phyloP scores from a whole-genome alignment of 92 coral and sea anemone species.

The Plumapathes pennacea region DNA sequence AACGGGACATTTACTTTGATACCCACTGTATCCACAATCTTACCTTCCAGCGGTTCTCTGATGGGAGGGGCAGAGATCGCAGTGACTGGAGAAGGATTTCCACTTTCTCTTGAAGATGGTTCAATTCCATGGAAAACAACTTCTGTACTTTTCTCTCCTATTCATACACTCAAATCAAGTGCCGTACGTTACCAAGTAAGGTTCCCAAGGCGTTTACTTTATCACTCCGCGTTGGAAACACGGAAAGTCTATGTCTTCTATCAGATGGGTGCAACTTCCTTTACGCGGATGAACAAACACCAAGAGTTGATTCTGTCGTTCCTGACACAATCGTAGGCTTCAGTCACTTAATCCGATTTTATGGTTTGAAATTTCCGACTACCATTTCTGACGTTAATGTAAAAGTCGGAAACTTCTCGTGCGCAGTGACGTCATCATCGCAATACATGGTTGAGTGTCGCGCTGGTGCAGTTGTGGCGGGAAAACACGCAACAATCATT shows the following conservation, averaged over 20 bases:
- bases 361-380: constrained; percentile 64
- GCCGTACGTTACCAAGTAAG: constrained; percentile 32
- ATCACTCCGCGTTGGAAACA: constrained; percentile 41
- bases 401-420: constrained; percentile 52
- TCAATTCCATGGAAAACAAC: too few relatives aligned
- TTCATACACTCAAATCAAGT: constrained; percentile 42
- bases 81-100: too few relatives aligned
- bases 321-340: constrained; percentile 59
- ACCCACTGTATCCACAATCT: too few relatives aligned
- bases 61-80: too few relatives aligned
- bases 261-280: constrained; percentile 37
- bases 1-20: too few relatives aligned
- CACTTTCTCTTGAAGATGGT: too few relatives aligned
- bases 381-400: constrained; percentile 50
- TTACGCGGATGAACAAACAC: constrained; percentile 49
- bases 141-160: constrained; percentile 24
- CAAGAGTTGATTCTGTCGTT: constrained; percentile 57
- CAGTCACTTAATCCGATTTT: constrained; percentile 39
- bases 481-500: constrained; percentile 36
- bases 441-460: constrained; percentile 53
- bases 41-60: too few relatives aligned
- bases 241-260: constrained; percentile 39
- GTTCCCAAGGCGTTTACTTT: constrained; percentile 16
- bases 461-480: constrained; percentile 60
- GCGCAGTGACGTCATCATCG: constrained; percentile 53